A percentile compares a stretch with the other conserved stretches of the same genome.
Evolutionary conservation across 2,797 vertebrate species (phyloP).

Genomic region (Ispidina picta): DNA sequence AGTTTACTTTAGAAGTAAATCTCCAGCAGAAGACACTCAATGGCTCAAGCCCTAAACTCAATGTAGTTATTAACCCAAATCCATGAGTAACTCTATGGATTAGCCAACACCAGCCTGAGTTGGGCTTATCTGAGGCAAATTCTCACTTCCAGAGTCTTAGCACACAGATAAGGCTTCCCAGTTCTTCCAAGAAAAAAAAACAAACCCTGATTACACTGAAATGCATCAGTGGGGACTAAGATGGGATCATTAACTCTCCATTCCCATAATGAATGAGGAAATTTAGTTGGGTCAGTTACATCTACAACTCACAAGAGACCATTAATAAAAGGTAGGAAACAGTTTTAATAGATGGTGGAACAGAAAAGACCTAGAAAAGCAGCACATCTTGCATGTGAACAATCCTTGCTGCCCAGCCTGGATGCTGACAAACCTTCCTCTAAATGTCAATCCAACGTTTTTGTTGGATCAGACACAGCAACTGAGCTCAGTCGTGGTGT

Average conservation of each 20-base stretch:
- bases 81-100: not conserved
- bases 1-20: not conserved
- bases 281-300: not conserved
- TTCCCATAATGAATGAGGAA: not conserved
- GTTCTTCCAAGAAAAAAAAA: not conserved
- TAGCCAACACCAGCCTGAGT: not conserved
- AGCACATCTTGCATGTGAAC: not conserved
- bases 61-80: not conserved
- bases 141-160: not conserved
- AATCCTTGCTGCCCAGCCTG: not conserved
- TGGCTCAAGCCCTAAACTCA: not conserved
- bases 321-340: not conserved
- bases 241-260: not conserved
- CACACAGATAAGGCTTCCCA: not conserved
- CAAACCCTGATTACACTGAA: not conserved
- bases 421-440: not conserved
- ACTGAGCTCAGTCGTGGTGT: not conserved
- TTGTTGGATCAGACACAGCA: constrained; percentile 16
- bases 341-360: not conserved
- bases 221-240: not conserved
- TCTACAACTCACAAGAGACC: not conserved
- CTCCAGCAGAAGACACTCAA: not conserved
- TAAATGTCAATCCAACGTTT: constrained; percentile 18
- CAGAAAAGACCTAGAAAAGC: not conserved
- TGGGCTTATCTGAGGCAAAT: not conserved